phyloP scores from a whole-genome alignment of 2,888 invertebrate genomes.

The Chaitophorus viminalis region DNA sequence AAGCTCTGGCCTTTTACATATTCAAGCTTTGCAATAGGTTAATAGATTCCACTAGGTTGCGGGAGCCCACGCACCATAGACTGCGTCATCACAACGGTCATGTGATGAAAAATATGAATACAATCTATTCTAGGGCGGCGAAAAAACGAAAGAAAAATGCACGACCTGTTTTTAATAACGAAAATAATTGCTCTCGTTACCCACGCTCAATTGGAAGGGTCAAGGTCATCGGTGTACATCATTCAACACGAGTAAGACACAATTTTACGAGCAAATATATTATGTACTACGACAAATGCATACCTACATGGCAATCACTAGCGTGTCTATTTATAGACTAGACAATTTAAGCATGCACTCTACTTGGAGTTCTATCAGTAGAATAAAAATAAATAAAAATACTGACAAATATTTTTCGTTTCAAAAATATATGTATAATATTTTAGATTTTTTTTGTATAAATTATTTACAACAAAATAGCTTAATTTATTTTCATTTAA shows the following conservation, averaged over 20 bases:
- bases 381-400: not conserved
- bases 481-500: conserved; percentile 37
- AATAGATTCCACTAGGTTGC: no score
- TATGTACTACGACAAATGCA: no score
- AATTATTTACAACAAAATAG: conserved; percentile 59
- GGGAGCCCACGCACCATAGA: no score
- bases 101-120: conserved; percentile 3
- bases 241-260: no score
- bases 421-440: conserved; percentile 36
- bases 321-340: no score
- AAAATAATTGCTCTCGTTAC: not conserved
- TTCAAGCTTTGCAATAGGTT: no score
- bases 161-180: not conserved
- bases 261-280: not conserved
- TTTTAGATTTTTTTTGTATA: conserved; percentile 39
- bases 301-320: no score
- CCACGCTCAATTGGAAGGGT: not conserved
- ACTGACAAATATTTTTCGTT: not conserved
- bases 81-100: no score
- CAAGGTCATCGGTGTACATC: not conserved
- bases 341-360: no score
- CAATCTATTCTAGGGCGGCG: not conserved
- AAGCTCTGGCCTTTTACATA: no score
- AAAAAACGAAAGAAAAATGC: not conserved
- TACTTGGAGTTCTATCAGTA: no score